Evolutionary conservation across 2,113 vertebrate species (phyloP).

Genomic region (Myiozetetes cayanensis): DNA sequence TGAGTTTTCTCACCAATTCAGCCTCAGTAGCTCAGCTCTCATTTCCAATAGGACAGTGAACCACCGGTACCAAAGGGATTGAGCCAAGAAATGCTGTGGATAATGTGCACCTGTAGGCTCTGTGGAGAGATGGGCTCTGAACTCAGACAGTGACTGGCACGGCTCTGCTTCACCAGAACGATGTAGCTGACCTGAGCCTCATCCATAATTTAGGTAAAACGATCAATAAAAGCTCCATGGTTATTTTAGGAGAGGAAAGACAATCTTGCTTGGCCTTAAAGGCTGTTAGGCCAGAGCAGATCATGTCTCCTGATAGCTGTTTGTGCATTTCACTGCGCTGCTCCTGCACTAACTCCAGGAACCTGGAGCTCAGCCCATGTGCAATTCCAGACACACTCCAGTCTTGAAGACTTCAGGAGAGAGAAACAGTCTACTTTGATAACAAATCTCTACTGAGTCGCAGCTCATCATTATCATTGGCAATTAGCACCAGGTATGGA

Average conservation of each 20-base stretch:
- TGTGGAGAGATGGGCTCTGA: background rate
- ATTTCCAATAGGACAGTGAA: background rate
- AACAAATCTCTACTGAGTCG: background rate
- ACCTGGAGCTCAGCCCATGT: background rate
- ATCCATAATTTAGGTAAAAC: background rate
- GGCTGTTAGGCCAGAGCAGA: background rate
- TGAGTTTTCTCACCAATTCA: background rate
- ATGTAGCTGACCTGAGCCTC: background rate
- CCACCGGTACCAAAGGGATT: background rate
- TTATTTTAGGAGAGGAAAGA: background rate
- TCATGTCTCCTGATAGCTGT: background rate
- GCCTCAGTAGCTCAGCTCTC: background rate
- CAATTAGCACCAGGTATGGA: conserved; percentile 21
- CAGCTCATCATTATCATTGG: background rate
- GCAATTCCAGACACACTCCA: background rate
- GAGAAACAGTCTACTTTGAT: background rate
- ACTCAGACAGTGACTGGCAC: background rate
- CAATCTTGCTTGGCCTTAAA: background rate
- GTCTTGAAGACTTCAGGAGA: background rate
- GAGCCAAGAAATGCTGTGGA: background rate
- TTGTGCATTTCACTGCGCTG: background rate
- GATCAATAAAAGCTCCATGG: background rate
- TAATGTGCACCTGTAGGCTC: background rate
- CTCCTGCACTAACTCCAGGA: background rate
- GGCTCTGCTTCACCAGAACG: background rate